These are phyloP conservation scores for Notocelia uddmanniana DNA, from an alignment of 2,888 invertebrate species.

Conservation along the genomic window DNA sequence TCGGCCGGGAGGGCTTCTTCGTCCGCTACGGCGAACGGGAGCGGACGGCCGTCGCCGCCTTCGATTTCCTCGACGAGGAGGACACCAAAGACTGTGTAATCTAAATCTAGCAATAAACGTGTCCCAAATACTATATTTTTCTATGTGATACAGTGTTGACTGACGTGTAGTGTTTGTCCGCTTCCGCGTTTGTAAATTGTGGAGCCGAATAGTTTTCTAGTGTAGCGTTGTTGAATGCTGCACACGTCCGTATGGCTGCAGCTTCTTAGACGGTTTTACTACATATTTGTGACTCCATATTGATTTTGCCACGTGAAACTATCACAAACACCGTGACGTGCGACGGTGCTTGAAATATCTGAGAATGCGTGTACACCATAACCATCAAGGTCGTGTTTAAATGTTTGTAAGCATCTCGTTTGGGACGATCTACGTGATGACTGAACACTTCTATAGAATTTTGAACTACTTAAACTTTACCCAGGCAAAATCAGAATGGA, in stretches of 20 bases:
- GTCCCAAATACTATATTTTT: conserved; percentile 76
- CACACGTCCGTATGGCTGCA: conserved; percentile 74
- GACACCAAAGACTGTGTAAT: conserved; percentile 77
- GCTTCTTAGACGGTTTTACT: conserved; percentile 63
- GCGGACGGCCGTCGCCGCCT: conserved; percentile 91
- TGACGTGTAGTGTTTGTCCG: conserved; percentile 55
- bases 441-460: neutral
- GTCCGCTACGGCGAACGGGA: conserved; percentile 92
- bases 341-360: neutral
- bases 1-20: conserved; percentile 92
- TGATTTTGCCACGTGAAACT: conserved; percentile 35
- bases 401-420: neutral
- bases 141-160: conserved; percentile 64
- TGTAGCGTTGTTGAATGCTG: conserved; percentile 66
- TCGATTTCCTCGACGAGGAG: conserved; percentile 91
- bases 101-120: conserved; percentile 69
- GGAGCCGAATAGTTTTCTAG: conserved; percentile 70
- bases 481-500: conserved; percentile 53
- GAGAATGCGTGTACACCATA: neutral
- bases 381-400: neutral
- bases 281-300: conserved; percentile 36
- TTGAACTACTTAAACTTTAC: conserved; percentile 1
- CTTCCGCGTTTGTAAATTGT: conserved; percentile 65
- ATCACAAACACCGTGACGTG: neutral
- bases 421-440: neutral